Evolutionary conservation across 2,797 vertebrate genomes (phyloP).

Genomic region (Neosilurus hyrtlii): DNA sequence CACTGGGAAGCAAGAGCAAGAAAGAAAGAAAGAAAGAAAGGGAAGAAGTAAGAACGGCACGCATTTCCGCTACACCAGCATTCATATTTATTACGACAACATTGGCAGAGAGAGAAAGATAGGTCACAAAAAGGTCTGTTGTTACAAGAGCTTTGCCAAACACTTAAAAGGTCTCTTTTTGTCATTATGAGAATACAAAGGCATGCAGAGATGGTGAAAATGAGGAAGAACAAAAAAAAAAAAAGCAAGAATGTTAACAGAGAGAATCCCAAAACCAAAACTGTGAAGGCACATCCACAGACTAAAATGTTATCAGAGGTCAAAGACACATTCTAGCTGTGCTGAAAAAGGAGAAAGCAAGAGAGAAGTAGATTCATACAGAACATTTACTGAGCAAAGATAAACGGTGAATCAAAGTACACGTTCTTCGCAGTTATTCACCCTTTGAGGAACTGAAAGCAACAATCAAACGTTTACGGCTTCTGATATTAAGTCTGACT

Average conservation of each 20-base stretch:
- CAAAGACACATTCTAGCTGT: slow-evolving; percentile 71
- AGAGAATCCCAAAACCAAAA: slow-evolving; percentile 68
- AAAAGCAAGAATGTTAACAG: slow-evolving; percentile 65
- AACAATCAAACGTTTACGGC: slow-evolving; percentile 10
- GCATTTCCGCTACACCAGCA: slow-evolving; percentile 94
- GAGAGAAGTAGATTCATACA: slow-evolving; percentile 74
- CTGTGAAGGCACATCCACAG: slow-evolving; percentile 95
- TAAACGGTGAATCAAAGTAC: slow-evolving; percentile 70
- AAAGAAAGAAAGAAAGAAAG: slow-evolving; percentile 39
- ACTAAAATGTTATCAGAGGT: slow-evolving; percentile 80
- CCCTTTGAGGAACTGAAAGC: slow-evolving; percentile 77
- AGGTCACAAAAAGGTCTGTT: slow-evolving; percentile 90
- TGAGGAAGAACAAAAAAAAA: slow-evolving; percentile 55
- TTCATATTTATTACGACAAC: slow-evolving; percentile 98
- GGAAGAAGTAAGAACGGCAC: slow-evolving; percentile 78
- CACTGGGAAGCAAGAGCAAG: slow-evolving; percentile 37
- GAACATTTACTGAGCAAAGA: slow-evolving; percentile 74
- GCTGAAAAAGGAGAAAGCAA: slow-evolving; percentile 76
- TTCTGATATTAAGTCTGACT: background rate
- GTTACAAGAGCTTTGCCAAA: slow-evolving; percentile 86
- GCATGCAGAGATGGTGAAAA: slow-evolving; percentile 89
- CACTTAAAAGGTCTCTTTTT: slow-evolving; percentile 72
- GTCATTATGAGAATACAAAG: slow-evolving; percentile 76
- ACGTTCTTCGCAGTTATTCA: slow-evolving; percentile 74
- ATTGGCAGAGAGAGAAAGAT: slow-evolving; percentile 82